These are phyloP conservation scores for Periparus ater DNA, from an alignment of 2,797 vertebrate species.

Conservation along the genomic window DNA sequence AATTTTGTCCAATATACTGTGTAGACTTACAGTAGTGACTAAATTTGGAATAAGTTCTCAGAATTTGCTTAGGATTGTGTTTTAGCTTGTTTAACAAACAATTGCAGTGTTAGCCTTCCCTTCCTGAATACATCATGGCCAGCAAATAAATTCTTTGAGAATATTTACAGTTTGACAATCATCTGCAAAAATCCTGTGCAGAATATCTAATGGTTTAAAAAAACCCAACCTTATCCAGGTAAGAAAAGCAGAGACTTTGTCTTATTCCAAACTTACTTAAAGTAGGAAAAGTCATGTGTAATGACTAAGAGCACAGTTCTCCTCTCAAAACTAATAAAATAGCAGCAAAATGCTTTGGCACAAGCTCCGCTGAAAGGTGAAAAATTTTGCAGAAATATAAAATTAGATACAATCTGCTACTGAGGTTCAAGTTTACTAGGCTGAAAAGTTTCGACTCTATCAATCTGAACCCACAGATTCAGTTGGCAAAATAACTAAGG, in stretches of 20 bases:
- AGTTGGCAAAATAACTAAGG: not conserved
- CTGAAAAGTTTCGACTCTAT: not conserved
- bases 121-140: not conserved
- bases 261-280: constrained; percentile 57
- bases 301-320: not conserved
- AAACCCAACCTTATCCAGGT: constrained; percentile 21
- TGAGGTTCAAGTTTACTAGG: not conserved
- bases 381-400: not conserved
- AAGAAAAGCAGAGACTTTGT: constrained; percentile 57
- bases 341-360: not conserved
- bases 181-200: constrained; percentile 14
- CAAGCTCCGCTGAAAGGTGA: not conserved
- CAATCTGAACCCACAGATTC: not conserved
- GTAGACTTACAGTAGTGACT: not conserved
- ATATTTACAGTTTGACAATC: constrained; percentile 16
- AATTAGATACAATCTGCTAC: not conserved
- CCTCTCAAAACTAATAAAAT: not conserved
- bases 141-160: not conserved
- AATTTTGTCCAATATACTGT: not conserved
- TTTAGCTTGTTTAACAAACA: not conserved
- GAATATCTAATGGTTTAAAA: constrained; percentile 40
- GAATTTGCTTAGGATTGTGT: not conserved
- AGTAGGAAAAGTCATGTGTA: not conserved
- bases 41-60: not conserved
- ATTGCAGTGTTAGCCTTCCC: not conserved